phyloP scores from a whole-genome alignment of 2,888 invertebrate genomes.

The Scaptomyza reducta region DNA sequence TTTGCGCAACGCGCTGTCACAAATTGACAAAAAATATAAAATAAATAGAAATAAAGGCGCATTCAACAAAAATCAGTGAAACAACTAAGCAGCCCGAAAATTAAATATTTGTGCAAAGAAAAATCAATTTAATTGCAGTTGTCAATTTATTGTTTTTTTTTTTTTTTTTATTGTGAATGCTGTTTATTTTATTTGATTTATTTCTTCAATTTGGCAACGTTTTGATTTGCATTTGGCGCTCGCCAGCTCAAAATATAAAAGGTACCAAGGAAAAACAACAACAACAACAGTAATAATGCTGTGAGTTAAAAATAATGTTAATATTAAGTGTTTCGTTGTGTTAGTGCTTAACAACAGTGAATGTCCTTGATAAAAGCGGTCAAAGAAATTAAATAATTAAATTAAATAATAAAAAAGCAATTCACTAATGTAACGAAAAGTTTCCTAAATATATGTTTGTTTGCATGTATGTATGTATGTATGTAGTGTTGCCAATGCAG shows the following conservation, averaged over 20 bases:
- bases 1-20: conserved; percentile 55
- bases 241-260: background rate
- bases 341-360: background rate
- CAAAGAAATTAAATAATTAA: background rate
- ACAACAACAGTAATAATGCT: conserved; percentile 4
- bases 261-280: background rate
- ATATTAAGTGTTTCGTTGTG: background rate
- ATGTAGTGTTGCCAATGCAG: background rate
- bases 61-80: conserved; percentile 15
- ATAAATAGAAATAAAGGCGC: conserved; percentile 12
- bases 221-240: conserved; percentile 23
- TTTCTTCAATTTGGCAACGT: conserved; percentile 1
- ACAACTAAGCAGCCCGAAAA: background rate
- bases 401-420: too few species aligned
- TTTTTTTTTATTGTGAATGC: background rate
- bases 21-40: conserved; percentile 42
- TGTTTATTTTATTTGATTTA: background rate
- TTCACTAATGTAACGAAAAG: too few species aligned
- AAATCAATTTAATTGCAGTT: conserved; percentile 23
- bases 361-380: conserved; percentile 6
- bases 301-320: too few species aligned
- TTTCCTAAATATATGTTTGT: too few species aligned
- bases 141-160: background rate
- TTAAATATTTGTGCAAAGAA: background rate
- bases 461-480: too few species aligned